Conservation (phyloP, 2,113 vertebrate genomes). For the Todiramphus chloris region DNA sequence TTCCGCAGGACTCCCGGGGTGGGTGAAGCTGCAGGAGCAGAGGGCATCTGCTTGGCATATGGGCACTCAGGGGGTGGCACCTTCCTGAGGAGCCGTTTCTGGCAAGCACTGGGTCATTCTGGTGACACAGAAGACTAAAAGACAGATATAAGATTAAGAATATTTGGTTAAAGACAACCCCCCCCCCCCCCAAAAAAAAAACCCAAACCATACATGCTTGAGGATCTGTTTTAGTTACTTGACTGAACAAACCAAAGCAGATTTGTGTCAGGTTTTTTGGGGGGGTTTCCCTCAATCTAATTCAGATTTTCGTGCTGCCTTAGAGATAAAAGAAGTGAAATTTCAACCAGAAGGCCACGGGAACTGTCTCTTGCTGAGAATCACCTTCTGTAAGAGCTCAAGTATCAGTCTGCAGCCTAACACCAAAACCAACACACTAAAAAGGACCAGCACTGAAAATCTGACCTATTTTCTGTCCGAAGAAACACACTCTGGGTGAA, state of each 20-base stretch:
- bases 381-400: neutral
- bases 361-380: neutral
- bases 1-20: neutral
- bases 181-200: neutral
- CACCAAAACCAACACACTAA: neutral
- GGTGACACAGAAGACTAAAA: neutral
- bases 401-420: neutral
- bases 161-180: neutral
- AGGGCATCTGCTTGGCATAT: neutral
- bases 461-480: neutral
- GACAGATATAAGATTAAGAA: neutral
- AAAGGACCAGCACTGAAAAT: neutral
- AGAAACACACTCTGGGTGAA: neutral
- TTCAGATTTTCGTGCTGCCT: neutral
- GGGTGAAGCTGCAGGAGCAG: neutral
- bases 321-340: neutral
- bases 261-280: rapidly evolving
- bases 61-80: neutral
- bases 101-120: neutral
- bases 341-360: rapidly evolving
- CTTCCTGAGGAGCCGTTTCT: neutral
- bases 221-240: neutral
- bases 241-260: neutral
- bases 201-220: too few relatives aligned
- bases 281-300: neutral